Evolutionary conservation across 2,797 vertebrate genomes (phyloP), one percentile per base, ranked within the genome.

Genomic region (Lepidocolaptes lacrymiger): DNA sequence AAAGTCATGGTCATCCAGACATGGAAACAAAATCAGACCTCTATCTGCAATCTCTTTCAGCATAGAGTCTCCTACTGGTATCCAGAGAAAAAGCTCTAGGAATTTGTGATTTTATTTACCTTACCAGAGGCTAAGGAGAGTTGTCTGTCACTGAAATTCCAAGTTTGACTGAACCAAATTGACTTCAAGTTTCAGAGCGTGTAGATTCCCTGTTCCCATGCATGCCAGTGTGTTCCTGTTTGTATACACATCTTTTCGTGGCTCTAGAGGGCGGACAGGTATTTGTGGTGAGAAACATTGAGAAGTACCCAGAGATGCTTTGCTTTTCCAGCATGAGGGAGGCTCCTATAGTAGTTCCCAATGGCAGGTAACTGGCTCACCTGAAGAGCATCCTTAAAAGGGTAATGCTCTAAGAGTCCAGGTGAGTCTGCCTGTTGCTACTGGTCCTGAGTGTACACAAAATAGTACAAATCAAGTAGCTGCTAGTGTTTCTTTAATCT

Each of bases 1-100:
- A 93, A 89, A 95, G 88, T 91, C 80, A 91, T 26, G 52, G 83
- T 44, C 5, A 2, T 92, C 76, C 73, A 95, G 89, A 41, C 30
- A 10, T 1, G 82, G 76, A 89, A 94, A 79, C 85, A 93, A 85
- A 96, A 96, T 56, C 56, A 95, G 92, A 85, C 66, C 83, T 96
- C 91, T 94, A 89, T 95, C 71, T 67, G 15, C 90, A 71, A 74
- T 64, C 59, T 43, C 76, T 90, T 89, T 90, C 73, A 82, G 52
- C 24, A 6, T 36, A 0, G 3, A 86, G 52, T 63, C 59, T 95
- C 51, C 82, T 84, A 34, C 3, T 84, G 77, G 27, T 86, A 67
- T 82, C 48, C 34, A n/a, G 39, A 72, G 61, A 64, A 61, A 41
- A 85, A 86, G 41, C 74, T 95, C 59, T 54, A 83, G 88, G 88